These are phyloP conservation scores for Listrodromus nycthemerus DNA, from an alignment of 2,888 invertebrate genomes.

Conservation along the genomic window DNA sequence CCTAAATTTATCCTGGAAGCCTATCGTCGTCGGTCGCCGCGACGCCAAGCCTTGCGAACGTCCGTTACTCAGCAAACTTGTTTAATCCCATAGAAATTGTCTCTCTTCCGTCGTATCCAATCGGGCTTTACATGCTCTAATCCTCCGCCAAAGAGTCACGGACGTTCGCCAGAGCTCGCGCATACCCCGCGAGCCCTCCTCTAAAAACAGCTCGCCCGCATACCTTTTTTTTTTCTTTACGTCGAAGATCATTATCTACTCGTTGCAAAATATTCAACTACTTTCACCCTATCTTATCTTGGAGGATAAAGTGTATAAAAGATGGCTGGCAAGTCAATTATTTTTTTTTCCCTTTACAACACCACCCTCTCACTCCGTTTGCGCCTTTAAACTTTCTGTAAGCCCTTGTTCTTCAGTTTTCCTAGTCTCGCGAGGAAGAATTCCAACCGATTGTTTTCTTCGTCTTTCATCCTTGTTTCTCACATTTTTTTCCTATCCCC, in stretches of 20 bases:
- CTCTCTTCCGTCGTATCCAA: slow-evolving; percentile 24
- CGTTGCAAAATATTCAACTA: slow-evolving; percentile 84
- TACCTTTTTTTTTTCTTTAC: slow-evolving; percentile 38
- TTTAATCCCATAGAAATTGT: slow-evolving; percentile 19
- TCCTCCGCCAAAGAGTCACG: slow-evolving; percentile 5
- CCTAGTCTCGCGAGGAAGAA: slow-evolving; percentile 80
- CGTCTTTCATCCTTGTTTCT: slow-evolving; percentile 50
- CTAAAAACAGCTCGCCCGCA: slow-evolving; percentile 59
- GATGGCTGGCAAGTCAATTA: slow-evolving; percentile 84
- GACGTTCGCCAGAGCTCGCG: slow-evolving; percentile 62
- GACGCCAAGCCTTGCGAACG: slow-evolving; percentile 62
- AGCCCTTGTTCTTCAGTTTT: slow-evolving; percentile 41
- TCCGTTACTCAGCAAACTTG: slow-evolving; percentile 33
- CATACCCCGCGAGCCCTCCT: slow-evolving; percentile 63
- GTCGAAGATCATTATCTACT: slow-evolving; percentile 79
- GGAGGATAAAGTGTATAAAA: slow-evolving; percentile 84
- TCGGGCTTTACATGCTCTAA: slow-evolving; percentile 25
- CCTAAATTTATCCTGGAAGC: slow-evolving; percentile 84
- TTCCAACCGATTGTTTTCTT: slow-evolving; percentile 68
- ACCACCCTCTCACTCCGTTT: slow-evolving; percentile 42
- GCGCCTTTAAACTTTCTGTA: slow-evolving; percentile 28
- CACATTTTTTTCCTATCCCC: slow-evolving; percentile 34
- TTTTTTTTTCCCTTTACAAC: slow-evolving; percentile 58
- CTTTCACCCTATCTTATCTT: slow-evolving; percentile 81
- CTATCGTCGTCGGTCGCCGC: slow-evolving; percentile 75